Evolutionary conservation across 2,113 vertebrate genomes (phyloP), one percentile per base, ranked within the genome.

Genomic region (Elephantulus edwardii): DNA sequence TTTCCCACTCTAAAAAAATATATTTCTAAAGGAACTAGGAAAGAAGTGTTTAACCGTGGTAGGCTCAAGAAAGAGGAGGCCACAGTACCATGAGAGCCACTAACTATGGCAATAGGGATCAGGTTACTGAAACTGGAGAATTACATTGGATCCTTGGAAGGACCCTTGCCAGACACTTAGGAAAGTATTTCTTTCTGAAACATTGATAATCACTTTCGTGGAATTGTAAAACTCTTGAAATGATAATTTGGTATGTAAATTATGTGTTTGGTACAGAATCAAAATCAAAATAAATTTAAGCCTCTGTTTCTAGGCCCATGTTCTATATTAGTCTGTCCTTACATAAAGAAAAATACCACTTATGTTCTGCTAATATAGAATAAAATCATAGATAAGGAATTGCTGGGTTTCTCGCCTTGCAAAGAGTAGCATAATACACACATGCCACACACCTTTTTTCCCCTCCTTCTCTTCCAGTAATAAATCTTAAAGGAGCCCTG

Each of bases 201-300:
- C 30, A 83, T 24, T 90, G 11, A 77, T 83, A 86, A 26, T 19
- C 68, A 91, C 46, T 60, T 90, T 86, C 48, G 72, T 86, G 9
- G 66, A 80, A 86, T 56, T 90, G 2, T 90, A 80, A 90, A 79
- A 56, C 52, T 90, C 72, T 40, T 80, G 93, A 79, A 50, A 62
- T 82, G 70, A 75, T 83, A 72, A 54, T 83, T 92, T 76, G 58
- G 1, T 71, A 79, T 74, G 24, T 64, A 72, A 64, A 85, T 9
- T 91, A 28, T 68, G 8, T 38, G 68, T 83, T 80, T 86, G 33
- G 8, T 66, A 68, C 74, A 78, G 75, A 77, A 92, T 66, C 28
- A 84, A 91, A 35, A 62, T 50, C 80, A 88, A 60, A 91, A 64
- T 68, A 35, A 83, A 93, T 80, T 75, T 88, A 28, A 79, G 0